Base-by-base conservation (phyloP, 2,888 invertebrate genomes). In the Torymus tubicola region DNA sequence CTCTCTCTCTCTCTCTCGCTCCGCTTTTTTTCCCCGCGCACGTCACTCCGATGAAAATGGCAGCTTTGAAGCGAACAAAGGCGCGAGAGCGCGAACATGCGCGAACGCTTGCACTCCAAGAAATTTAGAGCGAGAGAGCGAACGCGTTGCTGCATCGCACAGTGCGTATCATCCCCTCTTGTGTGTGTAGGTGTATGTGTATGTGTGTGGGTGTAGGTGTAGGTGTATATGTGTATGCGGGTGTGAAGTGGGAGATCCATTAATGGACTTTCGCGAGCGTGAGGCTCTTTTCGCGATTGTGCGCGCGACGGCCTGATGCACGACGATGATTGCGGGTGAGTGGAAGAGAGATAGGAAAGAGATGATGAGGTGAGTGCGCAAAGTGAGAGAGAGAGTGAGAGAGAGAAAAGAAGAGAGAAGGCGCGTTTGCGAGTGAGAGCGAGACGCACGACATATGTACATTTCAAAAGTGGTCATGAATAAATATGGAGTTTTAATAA, bases 401-500 rank as follows among this genome's bases (percentile, higher is more conserved):
- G 31, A 31, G 31, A 31, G 31, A 31, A 5, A 42, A 8, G 42
- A 42, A 42, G 8, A 42, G 42, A 42, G 42, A 42, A 42, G 42
- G 42, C 42, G 42, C 42, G 42, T 8, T 5, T 42, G 42, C 42
- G n/a, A 31, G 24, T 12, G 55, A 31, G 16, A 12, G 2, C 16
- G 18, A 55, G 31, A 16, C 42, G 24, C 64, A 50, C 8, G 18
- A 58, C 10, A 74, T 65, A 67, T 74, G 74, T 74, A 67, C 18
- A 74, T 67, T 58, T 52, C 50, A 74, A 74, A n/a, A 42, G 42
- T 65, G 42, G 65, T 65, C 24, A 74, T 58, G 10, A 74, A 74
- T 74, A 74, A 74, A 74, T 74, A 68, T 60, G 24, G 5, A 67
- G 31, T 65, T 74, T 65, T 60, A 60, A 52, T 60, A 60, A 74